Evolutionary conservation across 2,113 vertebrate species (phyloP).

Genomic region (Chlamydotis undulata): DNA sequence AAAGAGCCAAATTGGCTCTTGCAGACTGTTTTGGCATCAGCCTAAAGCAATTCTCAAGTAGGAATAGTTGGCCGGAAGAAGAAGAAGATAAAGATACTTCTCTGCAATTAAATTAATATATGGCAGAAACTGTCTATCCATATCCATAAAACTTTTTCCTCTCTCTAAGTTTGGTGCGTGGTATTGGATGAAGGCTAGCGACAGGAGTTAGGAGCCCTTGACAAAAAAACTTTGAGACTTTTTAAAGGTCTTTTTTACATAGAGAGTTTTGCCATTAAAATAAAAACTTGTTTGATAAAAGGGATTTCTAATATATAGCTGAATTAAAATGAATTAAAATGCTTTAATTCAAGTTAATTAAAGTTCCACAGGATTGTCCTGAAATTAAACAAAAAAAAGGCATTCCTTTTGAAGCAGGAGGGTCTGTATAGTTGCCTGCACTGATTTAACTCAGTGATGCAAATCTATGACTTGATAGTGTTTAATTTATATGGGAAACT

Average conservation of each 20-base stretch:
- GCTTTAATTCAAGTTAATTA: not conserved
- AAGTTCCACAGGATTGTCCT: not conserved
- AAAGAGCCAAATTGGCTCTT: not conserved
- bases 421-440: rapidly evolving
- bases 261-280: not conserved
- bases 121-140: not conserved
- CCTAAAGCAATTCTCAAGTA: not conserved
- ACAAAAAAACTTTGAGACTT: not conserved
- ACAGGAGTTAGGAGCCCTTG: not conserved
- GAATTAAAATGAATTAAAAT: not conserved
- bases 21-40: not conserved
- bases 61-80: not conserved
- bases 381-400: not conserved
- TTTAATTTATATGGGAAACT: not conserved
- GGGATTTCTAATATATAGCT: not conserved
- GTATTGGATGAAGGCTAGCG: not conserved
- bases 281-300: not conserved
- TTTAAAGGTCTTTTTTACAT: not conserved
- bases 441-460: not conserved
- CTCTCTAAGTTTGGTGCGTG: not conserved
- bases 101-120: not conserved
- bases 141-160: not conserved
- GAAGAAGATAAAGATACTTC: not conserved
- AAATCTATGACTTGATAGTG: not conserved
- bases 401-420: not conserved